These are phyloP conservation scores for Hypomecis punctinalis DNA, from an alignment of 2,888 invertebrate species.

Conservation along the genomic window DNA sequence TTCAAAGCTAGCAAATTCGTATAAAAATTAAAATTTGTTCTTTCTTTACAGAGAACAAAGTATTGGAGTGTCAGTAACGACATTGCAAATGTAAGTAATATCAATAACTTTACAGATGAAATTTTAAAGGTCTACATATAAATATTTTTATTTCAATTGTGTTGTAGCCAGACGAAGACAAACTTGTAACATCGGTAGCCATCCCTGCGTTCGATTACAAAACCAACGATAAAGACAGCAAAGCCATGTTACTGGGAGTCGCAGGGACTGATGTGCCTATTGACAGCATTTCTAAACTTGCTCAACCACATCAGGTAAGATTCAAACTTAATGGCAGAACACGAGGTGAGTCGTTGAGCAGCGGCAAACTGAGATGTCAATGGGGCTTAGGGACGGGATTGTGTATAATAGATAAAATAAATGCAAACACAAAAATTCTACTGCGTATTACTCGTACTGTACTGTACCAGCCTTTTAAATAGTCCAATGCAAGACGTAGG, in stretches of 20 bases:
- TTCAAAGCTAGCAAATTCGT: too few relatives aligned
- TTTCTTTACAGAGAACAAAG: slow-evolving; percentile 64
- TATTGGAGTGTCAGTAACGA: slow-evolving; percentile 74
- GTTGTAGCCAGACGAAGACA: slow-evolving; percentile 79
- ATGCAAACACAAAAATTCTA: too few relatives aligned
- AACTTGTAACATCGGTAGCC: slow-evolving; percentile 95
- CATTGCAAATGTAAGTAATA: slow-evolving; percentile 59
- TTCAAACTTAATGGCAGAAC: too few relatives aligned
- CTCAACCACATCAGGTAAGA: slow-evolving; percentile 94
- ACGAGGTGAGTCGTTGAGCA: too few relatives aligned
- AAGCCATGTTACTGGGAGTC: slow-evolving; percentile 95
- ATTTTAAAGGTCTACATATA: background rate
- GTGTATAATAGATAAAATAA: too few relatives aligned
- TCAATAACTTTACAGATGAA: background rate
- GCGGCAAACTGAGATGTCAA: too few relatives aligned
- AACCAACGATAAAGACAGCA: slow-evolving; percentile 84
- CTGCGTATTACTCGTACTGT: too few relatives aligned
- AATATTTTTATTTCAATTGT: background rate
- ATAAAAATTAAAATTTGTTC: background rate
- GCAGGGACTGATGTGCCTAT: slow-evolving; percentile 98
- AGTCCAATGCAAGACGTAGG: too few relatives aligned
- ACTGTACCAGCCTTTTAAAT: too few relatives aligned
- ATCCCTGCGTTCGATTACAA: slow-evolving; percentile 95
- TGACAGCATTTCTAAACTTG: slow-evolving; percentile 94
- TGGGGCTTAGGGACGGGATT: too few relatives aligned